Evolutionary conservation across 2,797 vertebrate genomes (phyloP).

Genomic region (Gambusia yucatana): DNA sequence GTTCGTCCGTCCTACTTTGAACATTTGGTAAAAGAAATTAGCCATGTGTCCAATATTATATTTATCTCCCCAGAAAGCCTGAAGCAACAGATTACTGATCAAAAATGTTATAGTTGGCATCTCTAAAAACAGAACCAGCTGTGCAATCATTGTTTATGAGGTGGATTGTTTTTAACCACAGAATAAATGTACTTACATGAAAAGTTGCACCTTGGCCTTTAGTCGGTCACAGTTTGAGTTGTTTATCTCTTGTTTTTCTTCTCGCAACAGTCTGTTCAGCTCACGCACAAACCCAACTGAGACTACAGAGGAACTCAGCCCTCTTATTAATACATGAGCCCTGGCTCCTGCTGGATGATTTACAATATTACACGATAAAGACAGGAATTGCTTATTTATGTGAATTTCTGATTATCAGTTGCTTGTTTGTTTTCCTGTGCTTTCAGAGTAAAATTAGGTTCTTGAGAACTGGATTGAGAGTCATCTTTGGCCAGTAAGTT

Average conservation of each 20-base stretch:
- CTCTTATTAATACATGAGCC: slow-evolving; percentile 9
- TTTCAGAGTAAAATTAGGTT: background rate
- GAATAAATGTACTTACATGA: background rate
- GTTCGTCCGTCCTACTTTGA: background rate
- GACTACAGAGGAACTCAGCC: slow-evolving; percentile 34
- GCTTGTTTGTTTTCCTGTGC: background rate
- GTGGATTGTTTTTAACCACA: background rate
- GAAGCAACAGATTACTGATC: background rate
- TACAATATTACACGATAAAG: background rate
- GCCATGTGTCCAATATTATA: background rate
- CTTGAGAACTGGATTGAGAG: background rate
- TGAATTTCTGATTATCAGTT: background rate
- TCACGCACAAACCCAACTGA: slow-evolving; percentile 21
- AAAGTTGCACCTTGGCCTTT: background rate
- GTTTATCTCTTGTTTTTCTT: slow-evolving; percentile 9
- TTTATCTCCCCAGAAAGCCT: background rate
- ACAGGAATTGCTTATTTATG: background rate
- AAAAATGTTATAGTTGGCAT: background rate
- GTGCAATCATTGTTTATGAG: background rate
- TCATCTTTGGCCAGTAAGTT: background rate
- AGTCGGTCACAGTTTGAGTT: background rate
- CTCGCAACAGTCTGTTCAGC: slow-evolving; percentile 42
- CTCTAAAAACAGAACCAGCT: background rate
- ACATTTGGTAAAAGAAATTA: background rate
- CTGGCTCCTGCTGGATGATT: background rate